Conservation (phyloP, 2,797 vertebrate species). For the Myotis planiceps region DNA sequence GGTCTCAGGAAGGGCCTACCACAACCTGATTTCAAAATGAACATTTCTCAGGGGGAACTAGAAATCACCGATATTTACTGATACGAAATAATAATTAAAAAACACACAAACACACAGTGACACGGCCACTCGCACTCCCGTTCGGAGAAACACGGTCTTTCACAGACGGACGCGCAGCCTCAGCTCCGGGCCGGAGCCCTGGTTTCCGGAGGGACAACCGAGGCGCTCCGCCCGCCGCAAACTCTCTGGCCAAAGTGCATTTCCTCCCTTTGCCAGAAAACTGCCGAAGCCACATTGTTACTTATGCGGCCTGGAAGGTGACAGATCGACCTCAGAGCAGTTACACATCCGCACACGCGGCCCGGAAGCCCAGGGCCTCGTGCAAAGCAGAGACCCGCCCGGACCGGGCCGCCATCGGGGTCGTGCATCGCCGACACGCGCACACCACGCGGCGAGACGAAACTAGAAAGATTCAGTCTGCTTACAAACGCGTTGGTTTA, state of each 20-base stretch:
- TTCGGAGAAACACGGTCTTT: not conserved
- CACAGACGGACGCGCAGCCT: accelerated
- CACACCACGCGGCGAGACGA: not conserved
- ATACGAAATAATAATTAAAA: constrained; percentile 1
- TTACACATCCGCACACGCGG: not conserved
- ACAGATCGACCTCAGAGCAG: not conserved
- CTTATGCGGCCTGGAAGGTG: not conserved
- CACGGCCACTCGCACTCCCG: not conserved
- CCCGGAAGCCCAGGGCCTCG: not conserved
- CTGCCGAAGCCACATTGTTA: constrained; percentile 13
- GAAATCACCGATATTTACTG: not conserved
- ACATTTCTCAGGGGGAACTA: constrained; percentile 62
- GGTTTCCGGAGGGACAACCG: not conserved
- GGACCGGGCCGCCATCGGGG: too few species aligned
- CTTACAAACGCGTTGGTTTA: not conserved
- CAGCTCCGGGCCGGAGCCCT: not conserved
- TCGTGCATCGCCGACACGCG: not conserved
- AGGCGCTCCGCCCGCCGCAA: not conserved
- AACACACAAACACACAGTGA: constrained; percentile 1
- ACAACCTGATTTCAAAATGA: constrained; percentile 21
- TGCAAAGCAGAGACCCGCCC: not conserved
- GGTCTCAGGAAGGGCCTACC: not conserved
- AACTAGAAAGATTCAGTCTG: not conserved
- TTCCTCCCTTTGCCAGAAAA: not conserved
- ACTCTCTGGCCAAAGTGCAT: not conserved